Conservation (phyloP, 2,113 vertebrate genomes). For the Pachypanchax playfairii region DNA sequence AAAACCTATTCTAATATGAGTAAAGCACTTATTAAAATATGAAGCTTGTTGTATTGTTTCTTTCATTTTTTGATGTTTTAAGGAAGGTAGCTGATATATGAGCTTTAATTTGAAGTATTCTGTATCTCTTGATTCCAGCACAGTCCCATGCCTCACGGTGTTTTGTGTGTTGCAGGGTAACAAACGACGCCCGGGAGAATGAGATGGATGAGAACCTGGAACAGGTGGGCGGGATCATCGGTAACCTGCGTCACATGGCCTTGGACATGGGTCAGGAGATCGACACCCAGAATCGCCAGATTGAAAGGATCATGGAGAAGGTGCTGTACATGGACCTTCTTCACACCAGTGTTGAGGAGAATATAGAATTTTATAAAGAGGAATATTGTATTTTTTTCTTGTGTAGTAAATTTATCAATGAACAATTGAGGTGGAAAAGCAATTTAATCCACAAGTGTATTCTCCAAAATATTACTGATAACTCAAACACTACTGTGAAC, state of each 20-base stretch:
- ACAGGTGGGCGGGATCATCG: conserved; percentile 97
- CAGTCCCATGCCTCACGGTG: background rate
- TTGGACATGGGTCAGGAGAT: conserved; percentile 99
- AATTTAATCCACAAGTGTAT: no score
- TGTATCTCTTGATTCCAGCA: background rate
- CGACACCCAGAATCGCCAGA: conserved; percentile 98
- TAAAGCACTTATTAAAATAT: no score
- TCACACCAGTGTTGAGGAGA: background rate
- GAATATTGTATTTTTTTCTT: no score
- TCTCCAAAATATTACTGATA: no score
- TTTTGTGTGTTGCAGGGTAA: conserved; percentile 85
- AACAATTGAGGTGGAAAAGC: no score
- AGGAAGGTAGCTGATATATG: background rate
- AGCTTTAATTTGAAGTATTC: background rate
- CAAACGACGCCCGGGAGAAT: conserved; percentile 95
- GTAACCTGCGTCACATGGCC: conserved; percentile 99
- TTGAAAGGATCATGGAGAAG: conserved; percentile 99
- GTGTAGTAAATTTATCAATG: background rate
- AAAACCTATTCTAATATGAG: no score
- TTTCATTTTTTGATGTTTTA: no score
- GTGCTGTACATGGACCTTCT: conserved; percentile 68
- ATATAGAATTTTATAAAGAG: background rate
- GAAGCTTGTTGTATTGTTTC: no score
- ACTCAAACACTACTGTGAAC: no score
- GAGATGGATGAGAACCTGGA: conserved; percentile 99